A percentile compares a stretch with the other conserved stretches of the same genome.
Conservation (phyloP, 2,113 vertebrate species). For the Bubalus kerabau region DNA sequence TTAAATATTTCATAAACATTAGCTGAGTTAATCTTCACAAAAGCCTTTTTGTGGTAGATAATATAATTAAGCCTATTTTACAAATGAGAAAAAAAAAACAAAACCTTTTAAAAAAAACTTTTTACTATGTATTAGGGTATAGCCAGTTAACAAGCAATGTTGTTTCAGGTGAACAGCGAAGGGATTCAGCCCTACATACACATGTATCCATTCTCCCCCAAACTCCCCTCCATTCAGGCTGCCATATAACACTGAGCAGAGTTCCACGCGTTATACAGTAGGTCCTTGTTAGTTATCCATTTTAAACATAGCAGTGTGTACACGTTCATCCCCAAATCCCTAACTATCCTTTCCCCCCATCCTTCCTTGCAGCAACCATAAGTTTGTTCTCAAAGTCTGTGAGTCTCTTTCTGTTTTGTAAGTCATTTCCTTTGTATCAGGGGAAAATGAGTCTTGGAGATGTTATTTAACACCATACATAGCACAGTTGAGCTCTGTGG, state of each 20-base stretch:
- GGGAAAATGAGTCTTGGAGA: background rate
- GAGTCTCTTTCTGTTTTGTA: background rate
- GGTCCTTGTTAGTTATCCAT: background rate
- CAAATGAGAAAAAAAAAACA: background rate
- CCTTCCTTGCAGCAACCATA: background rate
- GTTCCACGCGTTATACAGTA: background rate
- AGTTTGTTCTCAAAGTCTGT: background rate
- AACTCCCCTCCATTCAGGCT: background rate
- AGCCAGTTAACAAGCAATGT: background rate
- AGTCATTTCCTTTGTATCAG: background rate
- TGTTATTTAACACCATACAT: background rate
- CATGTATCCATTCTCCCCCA: background rate
- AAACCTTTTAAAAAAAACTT: accelerated
- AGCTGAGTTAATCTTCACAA: background rate
- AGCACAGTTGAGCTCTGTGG: background rate
- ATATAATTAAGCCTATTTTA: background rate
- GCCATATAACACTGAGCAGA: background rate
- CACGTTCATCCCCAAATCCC: background rate
- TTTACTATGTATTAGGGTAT: background rate
- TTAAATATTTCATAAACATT: background rate
- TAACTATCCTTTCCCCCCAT: background rate
- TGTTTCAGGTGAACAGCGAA: background rate
- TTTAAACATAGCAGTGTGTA: background rate
- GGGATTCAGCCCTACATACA: background rate
- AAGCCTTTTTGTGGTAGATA: background rate